phyloP scores from a whole-genome alignment of 2,888 invertebrate genomes.

The Temnothorax unifasciatus region DNA sequence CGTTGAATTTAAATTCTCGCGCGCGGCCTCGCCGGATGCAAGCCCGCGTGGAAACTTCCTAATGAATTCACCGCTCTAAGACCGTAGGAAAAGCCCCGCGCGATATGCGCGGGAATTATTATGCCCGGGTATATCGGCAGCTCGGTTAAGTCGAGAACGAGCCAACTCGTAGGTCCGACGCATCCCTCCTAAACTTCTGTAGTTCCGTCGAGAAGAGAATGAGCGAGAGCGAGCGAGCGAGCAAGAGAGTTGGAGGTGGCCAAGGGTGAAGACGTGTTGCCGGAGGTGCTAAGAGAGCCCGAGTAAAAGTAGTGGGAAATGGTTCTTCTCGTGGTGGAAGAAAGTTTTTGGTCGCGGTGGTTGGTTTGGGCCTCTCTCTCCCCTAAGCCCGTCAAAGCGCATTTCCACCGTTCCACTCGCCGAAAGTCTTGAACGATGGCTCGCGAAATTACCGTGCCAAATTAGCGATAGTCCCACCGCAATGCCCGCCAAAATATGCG shows the following conservation, averaged over 20 bases:
- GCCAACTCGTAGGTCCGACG: conserved; percentile 51
- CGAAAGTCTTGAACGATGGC: conserved; percentile 27
- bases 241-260: not conserved
- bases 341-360: conserved; percentile 48
- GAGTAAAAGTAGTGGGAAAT: conserved; percentile 60
- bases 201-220: conserved; percentile 43
- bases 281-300: conserved; percentile 36
- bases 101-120: conserved; percentile 72
- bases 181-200: conserved; percentile 59
- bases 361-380: conserved; percentile 23
- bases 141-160: conserved; percentile 58
- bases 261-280: conserved; percentile 45
- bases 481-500: not conserved
- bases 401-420: conserved; percentile 12
- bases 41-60: conserved; percentile 66
- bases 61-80: conserved; percentile 71
- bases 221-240: not conserved
- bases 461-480: conserved; percentile 6
- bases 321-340: conserved; percentile 54
- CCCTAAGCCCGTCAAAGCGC: conserved; percentile 28
- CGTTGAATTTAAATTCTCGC: conserved; percentile 78
- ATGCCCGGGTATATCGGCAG: conserved; percentile 69
- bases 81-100: conserved; percentile 59
- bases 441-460: conserved; percentile 14
- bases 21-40: conserved; percentile 41